Conservation (phyloP, 1,140 invertebrate genomes). For the Drosophila serrata region DNA sequence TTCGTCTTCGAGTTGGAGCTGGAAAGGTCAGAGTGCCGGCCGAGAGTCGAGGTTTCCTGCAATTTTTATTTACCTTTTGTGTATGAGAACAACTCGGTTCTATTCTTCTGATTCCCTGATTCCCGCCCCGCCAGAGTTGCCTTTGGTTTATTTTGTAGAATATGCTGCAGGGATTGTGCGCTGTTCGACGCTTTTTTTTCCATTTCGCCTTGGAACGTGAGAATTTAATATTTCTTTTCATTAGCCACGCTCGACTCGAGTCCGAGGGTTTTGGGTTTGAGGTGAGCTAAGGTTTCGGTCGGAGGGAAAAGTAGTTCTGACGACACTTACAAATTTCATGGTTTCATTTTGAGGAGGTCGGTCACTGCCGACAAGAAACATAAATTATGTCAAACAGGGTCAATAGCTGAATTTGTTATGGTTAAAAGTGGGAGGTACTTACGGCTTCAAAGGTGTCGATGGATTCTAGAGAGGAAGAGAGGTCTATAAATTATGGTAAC, state of each 20-base stretch:
- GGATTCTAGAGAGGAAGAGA: too few relatives aligned
- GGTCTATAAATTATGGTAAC: background rate
- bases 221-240: slow-evolving; percentile 84
- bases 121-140: background rate
- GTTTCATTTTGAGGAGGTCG: slow-evolving; percentile 54
- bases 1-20: slow-evolving; percentile 42
- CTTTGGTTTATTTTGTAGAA: slow-evolving; percentile 44
- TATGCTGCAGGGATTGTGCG: slow-evolving; percentile 34
- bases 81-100: slow-evolving; percentile 63
- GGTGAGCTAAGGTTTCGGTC: slow-evolving; percentile 17
- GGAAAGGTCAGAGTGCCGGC: slow-evolving; percentile 65
- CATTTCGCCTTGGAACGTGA: slow-evolving; percentile 69
- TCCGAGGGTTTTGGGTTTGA: slow-evolving; percentile 14
- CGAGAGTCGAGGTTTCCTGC: slow-evolving; percentile 59
- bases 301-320: slow-evolving; percentile 19
- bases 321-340: slow-evolving; percentile 76
- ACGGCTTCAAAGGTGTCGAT: background rate
- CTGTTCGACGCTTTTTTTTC: slow-evolving; percentile 29
- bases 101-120: slow-evolving; percentile 37
- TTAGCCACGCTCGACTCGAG: slow-evolving; percentile 63
- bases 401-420: slow-evolving; percentile 28
- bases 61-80: slow-evolving; percentile 82
- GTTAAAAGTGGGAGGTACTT: background rate
- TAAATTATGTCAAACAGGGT: slow-evolving; percentile 46
- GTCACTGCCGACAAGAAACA: slow-evolving; percentile 26